Percentiles rank a stretch among this genome's conserved stretches.
These are phyloP conservation scores for Polylopha cassiicola DNA, from an alignment of 2,888 invertebrate genomes.

Conservation along the genomic window DNA sequence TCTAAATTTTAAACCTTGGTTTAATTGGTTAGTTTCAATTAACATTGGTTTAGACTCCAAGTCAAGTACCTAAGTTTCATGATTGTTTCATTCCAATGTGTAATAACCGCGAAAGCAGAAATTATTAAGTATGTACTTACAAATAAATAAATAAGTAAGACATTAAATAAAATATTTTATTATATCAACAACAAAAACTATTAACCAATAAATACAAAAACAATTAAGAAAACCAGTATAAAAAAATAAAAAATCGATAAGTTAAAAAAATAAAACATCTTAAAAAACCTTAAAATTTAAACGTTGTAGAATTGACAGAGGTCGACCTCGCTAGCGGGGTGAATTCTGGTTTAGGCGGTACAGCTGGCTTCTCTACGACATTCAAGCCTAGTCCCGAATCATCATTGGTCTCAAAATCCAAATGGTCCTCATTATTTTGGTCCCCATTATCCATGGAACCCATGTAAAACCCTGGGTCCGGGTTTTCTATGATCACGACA, in stretches of 20 bases:
- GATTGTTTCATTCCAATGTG: no score
- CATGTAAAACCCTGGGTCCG: slow-evolving; percentile 5
- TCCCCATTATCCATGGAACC: slow-evolving; percentile 12
- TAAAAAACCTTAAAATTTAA: slow-evolving; percentile 13
- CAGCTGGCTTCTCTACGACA: slow-evolving; percentile 43
- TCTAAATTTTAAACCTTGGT: no score
- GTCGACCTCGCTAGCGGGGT: slow-evolving; percentile 25
- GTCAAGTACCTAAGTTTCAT: no score
- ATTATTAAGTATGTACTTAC: no score
- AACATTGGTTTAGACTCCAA: no score
- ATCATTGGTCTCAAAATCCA: slow-evolving; percentile 22
- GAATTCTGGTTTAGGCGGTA: slow-evolving; percentile 54
- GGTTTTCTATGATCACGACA: slow-evolving; percentile 19
- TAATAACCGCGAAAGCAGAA: no score
- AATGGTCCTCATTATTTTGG: slow-evolving; percentile 6
- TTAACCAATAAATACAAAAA: no score
- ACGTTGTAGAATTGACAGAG: slow-evolving; percentile 25
- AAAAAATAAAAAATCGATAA: neutral
- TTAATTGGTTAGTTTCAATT: no score
- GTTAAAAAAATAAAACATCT: slow-evolving; percentile 11
- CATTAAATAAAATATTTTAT: no score
- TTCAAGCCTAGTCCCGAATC: slow-evolving; percentile 32
- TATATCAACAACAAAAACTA: no score
- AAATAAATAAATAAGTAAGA: no score
- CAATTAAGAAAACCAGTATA: neutral